Conservation (phyloP, 2,113 vertebrate species). For the Muscicapa adusta region DNA sequence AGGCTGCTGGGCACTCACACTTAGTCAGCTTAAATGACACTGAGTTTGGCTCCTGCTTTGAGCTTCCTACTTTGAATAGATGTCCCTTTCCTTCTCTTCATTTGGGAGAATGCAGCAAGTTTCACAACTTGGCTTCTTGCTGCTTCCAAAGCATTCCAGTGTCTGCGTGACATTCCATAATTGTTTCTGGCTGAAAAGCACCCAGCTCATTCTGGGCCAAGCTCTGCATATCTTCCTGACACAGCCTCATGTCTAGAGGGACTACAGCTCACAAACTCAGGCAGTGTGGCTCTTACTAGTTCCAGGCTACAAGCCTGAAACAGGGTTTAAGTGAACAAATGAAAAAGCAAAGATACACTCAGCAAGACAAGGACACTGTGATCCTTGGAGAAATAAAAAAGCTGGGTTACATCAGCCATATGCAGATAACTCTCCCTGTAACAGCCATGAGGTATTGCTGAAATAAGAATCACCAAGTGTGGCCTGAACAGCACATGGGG, state of each 20-base stretch:
- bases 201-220: background rate
- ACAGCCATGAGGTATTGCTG: background rate
- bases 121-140: background rate
- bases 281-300: background rate
- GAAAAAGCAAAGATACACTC: background rate
- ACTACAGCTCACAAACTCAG: background rate
- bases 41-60: background rate
- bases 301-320: background rate
- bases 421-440: background rate
- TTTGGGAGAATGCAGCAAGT: background rate
- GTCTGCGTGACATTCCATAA: slow-evolving; percentile 26
- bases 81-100: background rate
- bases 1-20: background rate
- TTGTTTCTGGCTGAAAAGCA: background rate
- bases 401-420: background rate
- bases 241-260: background rate
- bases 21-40: background rate
- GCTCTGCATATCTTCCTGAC: background rate
- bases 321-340: background rate
- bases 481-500: background rate
- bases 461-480: background rate
- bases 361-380: background rate
- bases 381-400: background rate
- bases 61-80: background rate
- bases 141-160: slow-evolving; percentile 7